A percentile compares a stretch with the other conserved stretches of the same genome.
Conservation (phyloP, 2,888 invertebrate species). For the Rotaria magnacalcarata region DNA sequence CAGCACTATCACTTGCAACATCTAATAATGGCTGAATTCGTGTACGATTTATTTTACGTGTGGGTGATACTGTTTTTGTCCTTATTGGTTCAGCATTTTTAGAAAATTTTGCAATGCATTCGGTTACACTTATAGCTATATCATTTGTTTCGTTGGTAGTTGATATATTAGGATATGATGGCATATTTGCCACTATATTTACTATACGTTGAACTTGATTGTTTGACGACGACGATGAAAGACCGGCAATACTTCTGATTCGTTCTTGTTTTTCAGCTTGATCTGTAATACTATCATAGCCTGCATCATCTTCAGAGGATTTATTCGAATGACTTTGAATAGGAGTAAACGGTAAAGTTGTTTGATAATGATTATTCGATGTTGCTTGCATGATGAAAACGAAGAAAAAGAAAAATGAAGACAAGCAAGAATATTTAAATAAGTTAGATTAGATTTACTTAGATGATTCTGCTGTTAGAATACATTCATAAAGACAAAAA, state of each 20-base stretch:
- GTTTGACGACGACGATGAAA: not conserved
- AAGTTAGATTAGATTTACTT: not conserved
- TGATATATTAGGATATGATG: not conserved
- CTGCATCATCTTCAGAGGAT: not conserved
- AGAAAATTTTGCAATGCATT: not conserved
- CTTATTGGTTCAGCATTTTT: not conserved
- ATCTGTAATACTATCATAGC: not conserved
- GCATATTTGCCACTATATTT: not conserved
- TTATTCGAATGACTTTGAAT: not conserved
- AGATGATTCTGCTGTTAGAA: constrained; percentile 2
- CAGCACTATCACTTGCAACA: constrained; percentile 8
- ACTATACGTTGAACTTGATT: not conserved
- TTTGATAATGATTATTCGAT: constrained; percentile 1
- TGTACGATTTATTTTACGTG: not conserved
- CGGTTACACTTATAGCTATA: not conserved
- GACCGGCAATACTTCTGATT: not conserved
- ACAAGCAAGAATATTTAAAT: not conserved
- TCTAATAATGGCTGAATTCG: constrained; percentile 14
- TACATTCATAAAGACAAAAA: not conserved
- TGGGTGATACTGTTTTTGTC: not conserved
- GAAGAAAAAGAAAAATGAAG: not conserved
- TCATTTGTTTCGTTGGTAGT: not conserved
- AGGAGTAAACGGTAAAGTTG: not conserved
- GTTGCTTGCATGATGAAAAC: not conserved
- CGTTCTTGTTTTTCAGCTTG: not conserved